These are phyloP conservation scores for Cremastinae sp. DNA, from an alignment of 2,888 invertebrate genomes.

Conservation along the genomic window DNA sequence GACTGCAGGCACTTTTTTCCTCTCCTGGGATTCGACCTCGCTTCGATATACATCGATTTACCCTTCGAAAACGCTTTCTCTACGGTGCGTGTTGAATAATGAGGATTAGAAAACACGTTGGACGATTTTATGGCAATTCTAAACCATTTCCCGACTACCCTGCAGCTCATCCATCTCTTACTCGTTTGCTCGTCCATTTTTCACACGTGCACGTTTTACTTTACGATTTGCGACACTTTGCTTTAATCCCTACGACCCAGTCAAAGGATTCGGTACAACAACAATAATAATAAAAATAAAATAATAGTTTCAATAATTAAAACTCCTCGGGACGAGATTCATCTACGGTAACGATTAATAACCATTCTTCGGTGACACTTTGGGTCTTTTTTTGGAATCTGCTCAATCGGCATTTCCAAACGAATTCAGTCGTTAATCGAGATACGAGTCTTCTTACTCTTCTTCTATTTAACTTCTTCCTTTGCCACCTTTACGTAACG, in stretches of 20 bases:
- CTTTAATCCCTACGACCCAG: constrained; percentile 44
- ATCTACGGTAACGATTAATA: constrained; percentile 47
- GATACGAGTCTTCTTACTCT: constrained; percentile 32
- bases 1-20: constrained; percentile 24
- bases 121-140: constrained; percentile 3
- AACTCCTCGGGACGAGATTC: constrained; percentile 55
- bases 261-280: constrained; percentile 60
- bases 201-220: constrained; percentile 56
- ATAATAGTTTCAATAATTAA: constrained; percentile 31
- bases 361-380: background rate
- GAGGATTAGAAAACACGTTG: background rate
- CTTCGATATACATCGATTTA: background rate
- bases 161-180: constrained; percentile 41
- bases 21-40: constrained; percentile 20
- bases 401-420: constrained; percentile 18
- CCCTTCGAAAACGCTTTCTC: background rate
- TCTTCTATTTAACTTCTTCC: constrained; percentile 30
- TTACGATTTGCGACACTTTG: constrained; percentile 45
- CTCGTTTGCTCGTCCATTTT: constrained; percentile 63
- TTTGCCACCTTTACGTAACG: constrained; percentile 6
- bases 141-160: too few species aligned
- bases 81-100: background rate
- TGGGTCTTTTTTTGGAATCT: constrained; percentile 26
- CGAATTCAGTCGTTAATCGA: constrained; percentile 49
- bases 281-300: background rate